These are phyloP conservation scores for Polypterus bichir DNA, from an alignment of 2,113 vertebrate genomes.

Conservation along the genomic window DNA sequence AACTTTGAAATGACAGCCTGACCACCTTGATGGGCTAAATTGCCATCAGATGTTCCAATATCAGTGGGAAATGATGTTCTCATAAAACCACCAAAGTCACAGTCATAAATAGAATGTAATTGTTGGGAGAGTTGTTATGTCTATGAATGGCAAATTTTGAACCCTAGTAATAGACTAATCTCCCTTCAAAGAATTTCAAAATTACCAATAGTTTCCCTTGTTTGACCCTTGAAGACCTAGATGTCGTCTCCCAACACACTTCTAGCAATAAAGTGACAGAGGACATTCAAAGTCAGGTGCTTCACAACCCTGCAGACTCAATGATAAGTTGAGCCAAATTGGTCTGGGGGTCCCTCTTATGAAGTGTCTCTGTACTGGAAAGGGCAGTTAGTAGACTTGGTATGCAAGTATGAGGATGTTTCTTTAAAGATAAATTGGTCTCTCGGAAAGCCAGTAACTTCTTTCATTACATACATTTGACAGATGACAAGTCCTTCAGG, in stretches of 20 bases:
- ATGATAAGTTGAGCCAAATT: too few species aligned
- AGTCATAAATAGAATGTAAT: constrained; percentile 4
- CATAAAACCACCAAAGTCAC: neutral
- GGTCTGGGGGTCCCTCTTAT: too few species aligned
- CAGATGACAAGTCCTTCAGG: constrained; percentile 4
- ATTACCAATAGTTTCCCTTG: neutral
- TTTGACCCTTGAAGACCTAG: constrained; percentile 5
- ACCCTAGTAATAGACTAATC: neutral
- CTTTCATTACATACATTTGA: constrained; percentile 14
- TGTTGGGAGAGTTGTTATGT: constrained; percentile 7
- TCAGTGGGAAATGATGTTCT: neutral
- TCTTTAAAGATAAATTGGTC: neutral
- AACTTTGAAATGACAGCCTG: constrained; percentile 1
- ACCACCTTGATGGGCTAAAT: constrained; percentile 6
- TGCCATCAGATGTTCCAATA: neutral
- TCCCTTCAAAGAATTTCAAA: constrained; percentile 1
- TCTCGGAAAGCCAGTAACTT: constrained; percentile 2
- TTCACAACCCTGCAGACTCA: too few species aligned
- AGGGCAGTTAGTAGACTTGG: constrained; percentile 1
- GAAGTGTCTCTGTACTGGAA: neutral
- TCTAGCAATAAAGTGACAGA: too few species aligned
- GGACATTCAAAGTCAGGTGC: too few species aligned
- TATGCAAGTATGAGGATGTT: neutral
- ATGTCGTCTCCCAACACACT: too few species aligned
- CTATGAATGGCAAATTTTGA: constrained; percentile 5